Base-by-base conservation (phyloP, 1,140 invertebrate species). In the Steinernema khuongi region DNA sequence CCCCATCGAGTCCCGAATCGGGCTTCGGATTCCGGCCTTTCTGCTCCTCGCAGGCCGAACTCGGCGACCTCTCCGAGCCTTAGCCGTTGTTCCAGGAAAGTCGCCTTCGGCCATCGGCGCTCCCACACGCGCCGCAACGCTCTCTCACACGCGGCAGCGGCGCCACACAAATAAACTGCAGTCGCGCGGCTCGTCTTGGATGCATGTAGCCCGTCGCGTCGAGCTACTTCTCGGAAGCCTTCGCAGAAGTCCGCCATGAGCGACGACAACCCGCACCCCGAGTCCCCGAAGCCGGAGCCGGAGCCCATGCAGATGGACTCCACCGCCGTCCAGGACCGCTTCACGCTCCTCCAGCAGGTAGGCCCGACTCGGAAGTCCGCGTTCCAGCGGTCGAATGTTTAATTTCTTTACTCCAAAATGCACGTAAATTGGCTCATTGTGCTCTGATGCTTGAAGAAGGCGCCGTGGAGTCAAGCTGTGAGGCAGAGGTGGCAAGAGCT, bases 81-180 rank as follows among this genome's bases (percentile, higher is more conserved):
- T n/a, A n/a, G n/a, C n/a, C n/a, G n/a, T 60, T 60, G 50, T 11
- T 26, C 2, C 26, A 26, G 50, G 26, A 22, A 60, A 26, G 36
- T 41, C n/a, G n/a, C n/a, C 36, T 41, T 60, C 50, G 26, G 50
- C 50, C 26, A 60, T 60, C 19, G 50, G 50, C 50, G 26, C 14
- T 60, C 50, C 4, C 7, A 7, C 4, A 22, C 19, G 50, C 50
- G 36, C n/a, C 36, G 7, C 36, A 7, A n/a, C 36, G 36, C n/a
- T 7, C 36, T 41, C 36, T 41, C 36, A 41, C 36, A 41, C 36
- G 36, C 36, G 36, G 7, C 36, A 41, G 36, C 36, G 36, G 22
- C 50, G 26, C 11, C 7, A 60, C 50, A 60, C 50, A 60, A 60
- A 60, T 60, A 60, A 60, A 26, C 50, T 60, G 50, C 50, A 60